Evolutionary conservation across 2,113 vertebrate genomes (phyloP).

Genomic region (Hippocampus barbouri): DNA sequence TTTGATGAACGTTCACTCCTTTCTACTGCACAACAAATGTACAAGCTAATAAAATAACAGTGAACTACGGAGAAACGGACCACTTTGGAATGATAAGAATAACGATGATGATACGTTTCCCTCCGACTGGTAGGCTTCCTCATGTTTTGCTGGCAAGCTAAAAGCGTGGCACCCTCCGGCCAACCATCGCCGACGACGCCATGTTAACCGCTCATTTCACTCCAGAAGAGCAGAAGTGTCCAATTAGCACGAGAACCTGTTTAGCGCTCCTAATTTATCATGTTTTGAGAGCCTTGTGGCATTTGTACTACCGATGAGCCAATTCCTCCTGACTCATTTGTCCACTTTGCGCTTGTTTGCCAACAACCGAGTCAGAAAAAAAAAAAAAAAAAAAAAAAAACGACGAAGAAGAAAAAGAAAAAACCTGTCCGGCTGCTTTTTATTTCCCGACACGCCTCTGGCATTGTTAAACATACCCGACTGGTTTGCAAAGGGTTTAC

Average conservation of each 20-base stretch:
- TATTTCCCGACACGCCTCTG: slow-evolving; percentile 31
- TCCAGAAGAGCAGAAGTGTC: background rate
- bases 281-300: background rate
- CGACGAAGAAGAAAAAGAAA: background rate
- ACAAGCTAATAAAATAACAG: too few species aligned
- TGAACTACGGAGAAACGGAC: too few species aligned
- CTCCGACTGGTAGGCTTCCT: background rate
- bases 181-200: background rate
- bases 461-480: slow-evolving; percentile 36
- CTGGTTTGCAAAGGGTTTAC: slow-evolving; percentile 11
- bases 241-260: background rate
- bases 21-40: too few species aligned
- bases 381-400: slow-evolving; percentile 17
- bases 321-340: slow-evolving; percentile 15
- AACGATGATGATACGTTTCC: too few species aligned
- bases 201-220: background rate
- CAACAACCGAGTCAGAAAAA: slow-evolving; percentile 52
- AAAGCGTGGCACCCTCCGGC: background rate
- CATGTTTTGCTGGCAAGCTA: background rate
- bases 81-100: too few species aligned
- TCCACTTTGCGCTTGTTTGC: slow-evolving; percentile 45
- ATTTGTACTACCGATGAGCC: slow-evolving; percentile 13
- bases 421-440: slow-evolving; percentile 57
- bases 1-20: too few species aligned
- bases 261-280: background rate